Conservation (phyloP, 2,888 invertebrate species). For the Drosophila anomalata region DNA sequence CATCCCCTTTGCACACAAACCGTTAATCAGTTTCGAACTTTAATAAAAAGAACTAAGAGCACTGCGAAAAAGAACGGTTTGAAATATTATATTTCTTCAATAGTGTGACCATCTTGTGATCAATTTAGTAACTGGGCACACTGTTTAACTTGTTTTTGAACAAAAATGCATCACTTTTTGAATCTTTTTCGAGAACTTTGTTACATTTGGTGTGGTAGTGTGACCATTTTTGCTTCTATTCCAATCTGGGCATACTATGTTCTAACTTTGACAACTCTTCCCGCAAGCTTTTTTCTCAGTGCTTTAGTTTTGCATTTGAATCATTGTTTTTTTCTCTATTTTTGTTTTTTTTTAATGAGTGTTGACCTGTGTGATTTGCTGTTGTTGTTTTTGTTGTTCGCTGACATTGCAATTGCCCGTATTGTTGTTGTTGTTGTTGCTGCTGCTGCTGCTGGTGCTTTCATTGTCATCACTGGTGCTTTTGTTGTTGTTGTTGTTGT, state of each 20-base stretch:
- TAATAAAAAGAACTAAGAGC: slow-evolving; percentile 9
- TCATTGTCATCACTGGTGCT: slow-evolving; percentile 43
- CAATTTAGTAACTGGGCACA: neutral
- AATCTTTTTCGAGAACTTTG: neutral
- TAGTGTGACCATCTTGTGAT: neutral
- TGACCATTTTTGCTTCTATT: too few relatives aligned
- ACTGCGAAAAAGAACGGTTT: neutral
- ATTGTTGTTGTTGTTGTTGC: slow-evolving; percentile 15
- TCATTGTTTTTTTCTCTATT: slow-evolving; percentile 12
- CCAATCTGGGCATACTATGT: too few relatives aligned
- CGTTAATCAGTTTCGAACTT: slow-evolving; percentile 36
- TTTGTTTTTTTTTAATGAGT: slow-evolving; percentile 31
- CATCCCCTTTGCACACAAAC: slow-evolving; percentile 22
- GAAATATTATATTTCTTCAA: neutral
- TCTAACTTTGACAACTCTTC: too few relatives aligned
- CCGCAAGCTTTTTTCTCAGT: slow-evolving; percentile 15
- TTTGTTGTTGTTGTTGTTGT: slow-evolving; percentile 46
- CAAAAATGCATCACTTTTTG: neutral
- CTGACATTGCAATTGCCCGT: slow-evolving; percentile 45
- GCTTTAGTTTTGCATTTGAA: slow-evolving; percentile 9
- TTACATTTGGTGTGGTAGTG: too few relatives aligned
- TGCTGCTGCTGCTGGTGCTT: slow-evolving; percentile 15
- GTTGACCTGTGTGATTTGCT: slow-evolving; percentile 43
- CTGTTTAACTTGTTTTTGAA: neutral
- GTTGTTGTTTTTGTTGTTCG: slow-evolving; percentile 23